Evolutionary conservation across 2,113 vertebrate species (phyloP).

Genomic region (Tapirus terrestris): DNA sequence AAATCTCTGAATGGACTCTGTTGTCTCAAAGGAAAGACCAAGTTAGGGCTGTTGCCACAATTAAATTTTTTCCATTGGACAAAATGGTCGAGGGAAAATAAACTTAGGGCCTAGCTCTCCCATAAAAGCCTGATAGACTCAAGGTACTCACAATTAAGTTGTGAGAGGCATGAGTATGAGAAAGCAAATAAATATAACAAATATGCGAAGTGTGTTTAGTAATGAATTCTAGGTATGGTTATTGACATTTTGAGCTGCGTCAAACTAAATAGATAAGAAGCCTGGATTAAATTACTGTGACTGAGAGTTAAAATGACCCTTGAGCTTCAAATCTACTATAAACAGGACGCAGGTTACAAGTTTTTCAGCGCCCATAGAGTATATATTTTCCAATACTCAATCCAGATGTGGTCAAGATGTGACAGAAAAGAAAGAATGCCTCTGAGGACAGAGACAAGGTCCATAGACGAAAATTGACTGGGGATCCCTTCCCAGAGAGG

Average conservation of each 20-base stretch:
- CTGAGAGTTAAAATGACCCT: neutral
- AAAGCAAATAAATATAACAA: neutral
- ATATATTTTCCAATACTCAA: neutral
- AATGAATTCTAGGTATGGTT: neutral
- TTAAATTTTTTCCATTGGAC: neutral
- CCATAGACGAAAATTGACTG: neutral
- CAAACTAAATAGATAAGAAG: neutral
- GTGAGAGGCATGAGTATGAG: neutral
- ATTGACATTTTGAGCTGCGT: neutral
- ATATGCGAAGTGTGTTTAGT: neutral
- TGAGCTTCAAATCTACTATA: neutral
- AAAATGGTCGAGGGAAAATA: neutral
- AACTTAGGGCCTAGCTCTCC: neutral
- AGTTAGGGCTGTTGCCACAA: neutral
- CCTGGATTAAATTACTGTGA: neutral
- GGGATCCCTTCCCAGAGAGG: neutral
- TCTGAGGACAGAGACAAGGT: neutral
- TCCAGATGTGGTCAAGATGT: neutral
- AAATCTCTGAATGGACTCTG: neutral
- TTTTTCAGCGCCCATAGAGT: neutral
- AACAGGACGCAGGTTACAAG: neutral
- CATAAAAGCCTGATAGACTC: neutral
- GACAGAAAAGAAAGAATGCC: neutral
- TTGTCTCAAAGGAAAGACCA: constrained; percentile 34
- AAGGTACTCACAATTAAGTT: neutral